Base-by-base conservation (phyloP, 2,888 invertebrate species). In the Trisateles emortualis region DNA sequence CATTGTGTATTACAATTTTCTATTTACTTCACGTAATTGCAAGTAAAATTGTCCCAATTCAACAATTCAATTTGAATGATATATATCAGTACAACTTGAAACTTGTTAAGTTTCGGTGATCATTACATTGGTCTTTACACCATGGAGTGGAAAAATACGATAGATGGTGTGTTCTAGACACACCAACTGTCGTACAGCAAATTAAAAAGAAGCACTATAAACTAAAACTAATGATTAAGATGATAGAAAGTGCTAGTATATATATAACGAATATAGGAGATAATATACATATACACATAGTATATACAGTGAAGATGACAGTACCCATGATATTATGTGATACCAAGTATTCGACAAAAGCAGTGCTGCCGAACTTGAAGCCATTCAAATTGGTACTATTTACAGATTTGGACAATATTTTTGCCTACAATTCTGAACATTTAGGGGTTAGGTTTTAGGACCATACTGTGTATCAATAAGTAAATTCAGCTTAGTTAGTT, bases 191-290 rank as follows among this genome's bases (percentile, higher is more conserved):
- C 68, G 68, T 70, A 62, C 53, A 56, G 70, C 73, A 70, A 74
- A 72, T 62, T 66, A 75, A 70, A 71, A 59, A 58, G 79, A 77
- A 80, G 13, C 78, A 68, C 68, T 65, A 72, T 72, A 64, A 72
- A 73, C 62, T 68, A 68, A 58, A 71, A 59, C 52, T 61, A 66
- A 60, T 67, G 58, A 52, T 49, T 53, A 49, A 41, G 29, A 44
- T 33, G 33, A 30, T 2, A 56, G 45, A 26, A 17, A 16, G 50
- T 50, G 42, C 45, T 30, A 32, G 19, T 43, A 42, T 33, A 49
- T 14, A 42, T 33, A 49, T 14, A 54, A 52, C 17, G 35, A 50
- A 46, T 55, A 59, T 35, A 39, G 13, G 19, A 30, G 3, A 24
- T 48, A 24, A 39, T 19, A 24, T n/a, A 33, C 2, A 10, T 10